These are phyloP conservation scores for Anableps anableps DNA, from an alignment of 2,797 vertebrate species.

Conservation along the genomic window DNA sequence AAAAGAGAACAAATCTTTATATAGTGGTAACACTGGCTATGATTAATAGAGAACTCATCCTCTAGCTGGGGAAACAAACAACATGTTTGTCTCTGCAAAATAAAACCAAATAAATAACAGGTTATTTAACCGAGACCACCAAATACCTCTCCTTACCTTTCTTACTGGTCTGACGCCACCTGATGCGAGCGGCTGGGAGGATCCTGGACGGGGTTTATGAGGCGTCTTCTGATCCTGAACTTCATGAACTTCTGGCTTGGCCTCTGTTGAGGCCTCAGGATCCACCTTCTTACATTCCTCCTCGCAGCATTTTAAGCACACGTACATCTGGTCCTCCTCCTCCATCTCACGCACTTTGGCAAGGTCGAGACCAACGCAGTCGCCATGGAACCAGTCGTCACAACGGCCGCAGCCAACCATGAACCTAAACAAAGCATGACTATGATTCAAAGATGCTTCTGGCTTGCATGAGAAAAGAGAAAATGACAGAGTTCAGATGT, in stretches of 20 bases:
- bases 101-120: conserved; percentile 6
- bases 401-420: conserved; percentile 99
- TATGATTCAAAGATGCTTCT: conserved; percentile 8
- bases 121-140: not conserved
- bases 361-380: conserved; percentile 95
- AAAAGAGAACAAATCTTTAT: conserved; percentile 68
- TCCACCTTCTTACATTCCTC: conserved; percentile 89
- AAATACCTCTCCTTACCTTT: conserved; percentile 75
- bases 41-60: conserved; percentile 68
- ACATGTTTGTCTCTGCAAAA: conserved; percentile 20
- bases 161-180: conserved; percentile 88
- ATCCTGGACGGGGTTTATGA: conserved; percentile 79
- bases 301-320: conserved; percentile 95
- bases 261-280: conserved; percentile 62
- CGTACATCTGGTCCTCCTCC: conserved; percentile 96
- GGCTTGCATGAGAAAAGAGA: not conserved
- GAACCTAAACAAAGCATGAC: conserved; percentile 79
- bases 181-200: conserved; percentile 71
- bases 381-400: conserved; percentile 99
- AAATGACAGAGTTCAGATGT: not conserved
- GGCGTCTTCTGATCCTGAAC: conserved; percentile 80
- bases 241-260: conserved; percentile 67
- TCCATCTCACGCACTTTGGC: conserved; percentile 96
- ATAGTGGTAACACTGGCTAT: conserved; percentile 60
- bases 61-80: conserved; percentile 59